Base-by-base conservation (phyloP, 2,113 vertebrate species). In the Pedionomus torquatus region DNA sequence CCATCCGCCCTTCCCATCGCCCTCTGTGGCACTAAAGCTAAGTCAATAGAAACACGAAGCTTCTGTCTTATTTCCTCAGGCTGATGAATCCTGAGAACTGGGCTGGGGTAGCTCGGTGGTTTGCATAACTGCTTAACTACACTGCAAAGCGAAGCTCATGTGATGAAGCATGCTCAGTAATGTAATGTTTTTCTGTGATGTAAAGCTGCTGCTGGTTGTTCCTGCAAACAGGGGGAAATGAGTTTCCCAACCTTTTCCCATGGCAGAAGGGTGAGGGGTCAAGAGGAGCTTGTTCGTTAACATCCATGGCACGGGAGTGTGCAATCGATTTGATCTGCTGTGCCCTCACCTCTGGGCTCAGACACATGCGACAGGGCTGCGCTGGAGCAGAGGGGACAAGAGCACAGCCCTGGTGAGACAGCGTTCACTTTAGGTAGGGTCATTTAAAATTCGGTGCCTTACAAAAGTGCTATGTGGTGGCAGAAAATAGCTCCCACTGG, bases 241-340 rank as follows among this genome's bases (percentile, higher is more conserved):
- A 55, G 41, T 17, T 33, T 83, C 79, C 46, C 64, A 21, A 13
- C 48, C 55, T 92, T 96, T 95, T 96, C 93, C 95, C 95, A 77
- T 85, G 95, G 95, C 85, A 60, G 60, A 93, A 82, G 87, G 89
- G 90, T 79, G 87, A 92, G 81, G 57, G 96, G 96, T 95, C 95
- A 95, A 0, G 0, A 79, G 84, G 80, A 44, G 33, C 95, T 95
- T 95, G 89, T 93, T 88, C 43, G 0, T 75, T 91, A 74, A 89
- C 83, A 92, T 60, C 87, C 87, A 4, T 61, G 65, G 77, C 63
- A 11, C 1, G 15, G 52, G 75, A 69, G 80, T 21, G 85, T 88
- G 91, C 87, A 83, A 70, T 91, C 10, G 9, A 74, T 96, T 94
- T 13, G 89, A 41, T 74, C 60, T 86, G 90, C 96, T 64, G 41